Base-by-base conservation (phyloP, 1,140 invertebrate genomes). In the Cylas formicarius region DNA sequence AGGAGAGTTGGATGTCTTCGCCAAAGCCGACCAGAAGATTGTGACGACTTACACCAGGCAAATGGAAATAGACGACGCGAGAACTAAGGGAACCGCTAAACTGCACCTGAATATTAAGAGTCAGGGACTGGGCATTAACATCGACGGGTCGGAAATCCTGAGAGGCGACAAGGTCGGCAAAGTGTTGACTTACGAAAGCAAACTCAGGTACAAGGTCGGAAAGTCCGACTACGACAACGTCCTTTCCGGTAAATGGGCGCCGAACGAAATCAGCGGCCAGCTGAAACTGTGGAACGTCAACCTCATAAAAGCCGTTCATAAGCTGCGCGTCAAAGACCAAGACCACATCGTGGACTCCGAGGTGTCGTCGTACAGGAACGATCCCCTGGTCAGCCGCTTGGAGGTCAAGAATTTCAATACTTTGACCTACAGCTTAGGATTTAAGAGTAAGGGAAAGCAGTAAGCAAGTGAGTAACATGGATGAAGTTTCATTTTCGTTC, bases 21-120 rank as follows among this genome's bases (percentile, higher is more conserved):
- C 70, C 1, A 72, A 74, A 39, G 69, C 74, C n/a, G 63, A 74
- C 5, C 76, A 82, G 33, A 80, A 76, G 55, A 68, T 83, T n/a
- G 61, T 67, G 20, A 50, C 67, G 7, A 48, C 52, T 9, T 62
- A 58, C 3, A 67, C 20, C 14, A 39, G 21, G 34, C 34, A 37
- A 39, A 13, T 29, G 21, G 2, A 35, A 9, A 17, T 31, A 6
- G 27, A 46, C 23, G 22, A 48, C 1, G 17, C 16, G 1, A 42
- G 36, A 19, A 28, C 23, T 10, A 40, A 22, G 7, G 41, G 43
- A 13, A 17, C 11, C 3, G 24, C 33, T 11, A 28, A 46, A 6
- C 34, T 43, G 9, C 28, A 6, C 6, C 19, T 44, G 9, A 27
- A 9, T 7, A 4, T 44, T 17, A 48, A 48, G 14, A 55, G 54